Evolutionary conservation across 2,113 vertebrate genomes (phyloP).

Genomic region (Megaptera novaeangliae): DNA sequence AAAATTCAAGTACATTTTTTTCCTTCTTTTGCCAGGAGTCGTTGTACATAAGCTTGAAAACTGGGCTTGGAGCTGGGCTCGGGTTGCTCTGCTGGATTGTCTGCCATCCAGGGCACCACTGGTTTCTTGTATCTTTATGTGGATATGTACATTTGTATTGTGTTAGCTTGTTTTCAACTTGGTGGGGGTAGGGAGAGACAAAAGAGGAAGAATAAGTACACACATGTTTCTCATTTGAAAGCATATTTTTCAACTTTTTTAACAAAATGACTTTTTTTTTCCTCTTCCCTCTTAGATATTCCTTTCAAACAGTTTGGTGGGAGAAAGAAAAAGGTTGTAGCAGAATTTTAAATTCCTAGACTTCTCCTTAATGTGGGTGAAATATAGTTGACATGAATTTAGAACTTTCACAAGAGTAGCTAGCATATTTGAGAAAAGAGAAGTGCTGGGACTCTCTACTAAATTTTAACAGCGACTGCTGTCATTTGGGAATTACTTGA

Average conservation of each 20-base stretch:
- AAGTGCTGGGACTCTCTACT: neutral
- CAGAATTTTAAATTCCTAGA: neutral
- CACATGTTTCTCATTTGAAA: conserved; percentile 51
- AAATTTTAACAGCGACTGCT: neutral
- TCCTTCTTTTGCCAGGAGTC: neutral
- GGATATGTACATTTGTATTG: neutral
- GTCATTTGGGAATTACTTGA: neutral
- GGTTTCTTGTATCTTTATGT: neutral
- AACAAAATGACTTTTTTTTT: conserved; percentile 3
- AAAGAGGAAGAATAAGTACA: neutral
- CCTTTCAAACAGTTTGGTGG: neutral
- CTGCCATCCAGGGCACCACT: neutral
- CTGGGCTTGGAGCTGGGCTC: neutral
- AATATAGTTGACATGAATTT: neutral
- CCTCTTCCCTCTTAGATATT: neutral
- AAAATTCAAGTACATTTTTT: neutral
- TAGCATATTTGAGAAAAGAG: neutral
- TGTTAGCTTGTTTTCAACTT: conserved; percentile 31
- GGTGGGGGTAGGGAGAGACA: neutral
- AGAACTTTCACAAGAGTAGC: neutral
- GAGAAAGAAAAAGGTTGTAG: neutral
- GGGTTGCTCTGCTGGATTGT: neutral
- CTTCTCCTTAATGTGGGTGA: neutral
- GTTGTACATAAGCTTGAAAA: neutral
- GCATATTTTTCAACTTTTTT: conserved; percentile 47